These are phyloP conservation scores for Heliothis peltigera DNA, from an alignment of 2,888 invertebrate genomes.

Conservation along the genomic window DNA sequence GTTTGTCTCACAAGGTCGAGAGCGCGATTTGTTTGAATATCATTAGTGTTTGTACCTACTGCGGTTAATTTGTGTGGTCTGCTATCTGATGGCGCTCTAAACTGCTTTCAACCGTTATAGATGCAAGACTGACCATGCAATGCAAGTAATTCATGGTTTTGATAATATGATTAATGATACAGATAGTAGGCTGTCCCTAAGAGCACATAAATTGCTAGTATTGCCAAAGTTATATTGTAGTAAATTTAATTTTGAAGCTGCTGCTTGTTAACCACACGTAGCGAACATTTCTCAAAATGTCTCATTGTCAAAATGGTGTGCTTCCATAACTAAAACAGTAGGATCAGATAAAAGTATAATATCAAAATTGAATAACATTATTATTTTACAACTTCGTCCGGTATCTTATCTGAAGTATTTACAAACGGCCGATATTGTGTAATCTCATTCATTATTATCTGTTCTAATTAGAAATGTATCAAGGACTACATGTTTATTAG, in stretches of 20 bases:
- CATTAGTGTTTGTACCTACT: conserved; percentile 45
- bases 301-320: background rate
- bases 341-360: background rate
- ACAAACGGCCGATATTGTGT: conserved; percentile 38
- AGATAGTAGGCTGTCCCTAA: background rate
- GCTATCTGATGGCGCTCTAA: conserved; percentile 3
- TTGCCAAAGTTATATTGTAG: background rate
- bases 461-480: conserved; percentile 49
- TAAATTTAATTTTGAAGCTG: no score
- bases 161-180: background rate
- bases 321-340: background rate
- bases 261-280: background rate
- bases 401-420: conserved; percentile 44
- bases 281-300: background rate
- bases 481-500: conserved; percentile 46
- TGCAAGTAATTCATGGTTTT: background rate
- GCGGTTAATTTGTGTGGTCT: conserved; percentile 28
- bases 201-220: background rate
- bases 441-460: conserved; percentile 45
- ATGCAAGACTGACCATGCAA: background rate
- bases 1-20: conserved; percentile 62
- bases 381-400: conserved; percentile 12
- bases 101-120: conserved; percentile 9
- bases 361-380: background rate
- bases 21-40: conserved; percentile 60